A percentile compares a stretch with the other conserved stretches of the same genome.
phyloP scores from a whole-genome alignment of 2,113 vertebrate genomes.

The Scophthalmus maximus region DNA sequence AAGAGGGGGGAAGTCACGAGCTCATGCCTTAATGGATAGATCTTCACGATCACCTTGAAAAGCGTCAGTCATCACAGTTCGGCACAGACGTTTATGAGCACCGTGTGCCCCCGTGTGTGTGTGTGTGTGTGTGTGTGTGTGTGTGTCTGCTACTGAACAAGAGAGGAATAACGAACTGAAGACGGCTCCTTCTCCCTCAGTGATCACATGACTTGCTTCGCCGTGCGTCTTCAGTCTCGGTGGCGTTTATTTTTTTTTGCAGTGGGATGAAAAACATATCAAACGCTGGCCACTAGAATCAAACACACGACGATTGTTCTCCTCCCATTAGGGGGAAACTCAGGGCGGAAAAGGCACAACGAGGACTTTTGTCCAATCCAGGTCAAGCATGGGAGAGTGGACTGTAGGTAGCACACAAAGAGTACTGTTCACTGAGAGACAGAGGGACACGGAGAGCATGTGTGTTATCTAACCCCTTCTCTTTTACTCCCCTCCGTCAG shows the following conservation, averaged over 20 bases:
- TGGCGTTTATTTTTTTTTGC: conserved; percentile 14
- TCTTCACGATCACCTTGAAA: not conserved
- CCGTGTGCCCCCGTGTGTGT: too few relatives aligned
- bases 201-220: not conserved
- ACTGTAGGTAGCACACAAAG: conserved; percentile 79
- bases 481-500: conserved; percentile 38
- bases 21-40: not conserved
- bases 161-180: conserved; percentile 5
- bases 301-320: conserved; percentile 68
- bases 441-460: conserved; percentile 28
- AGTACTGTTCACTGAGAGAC: conserved; percentile 56
- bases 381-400: conserved; percentile 80
- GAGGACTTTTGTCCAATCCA: conserved; percentile 80
- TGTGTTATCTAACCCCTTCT: conserved; percentile 64
- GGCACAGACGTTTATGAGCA: not conserved
- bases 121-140: not conserved
- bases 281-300: conserved; percentile 39
- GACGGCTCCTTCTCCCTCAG: not conserved
- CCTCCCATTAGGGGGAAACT: conserved; percentile 64
- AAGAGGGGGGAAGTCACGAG: not conserved
- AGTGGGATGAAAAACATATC: conserved; percentile 44
- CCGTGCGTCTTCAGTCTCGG: not conserved
- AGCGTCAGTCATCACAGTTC: not conserved
- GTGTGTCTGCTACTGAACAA: not conserved
- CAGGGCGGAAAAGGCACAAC: conserved; percentile 75